Evolutionary conservation across 64 coral and sea anemone species (phyloP).

Genomic region (Acropora tenuis): DNA sequence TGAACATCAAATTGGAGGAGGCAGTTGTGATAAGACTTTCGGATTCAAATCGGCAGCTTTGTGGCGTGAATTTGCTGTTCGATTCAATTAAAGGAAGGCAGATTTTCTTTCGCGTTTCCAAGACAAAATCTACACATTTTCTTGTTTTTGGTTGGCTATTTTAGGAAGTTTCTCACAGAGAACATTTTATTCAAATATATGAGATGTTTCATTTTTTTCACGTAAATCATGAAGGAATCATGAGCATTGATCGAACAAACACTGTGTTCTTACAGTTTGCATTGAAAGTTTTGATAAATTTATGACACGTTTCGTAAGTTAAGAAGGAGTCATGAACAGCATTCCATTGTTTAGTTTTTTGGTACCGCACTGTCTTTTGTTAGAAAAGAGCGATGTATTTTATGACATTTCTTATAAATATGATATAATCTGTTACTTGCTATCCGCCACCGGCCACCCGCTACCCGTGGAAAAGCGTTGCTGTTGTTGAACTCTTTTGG

Average conservation of each 20-base stretch:
- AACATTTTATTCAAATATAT: too few relatives aligned
- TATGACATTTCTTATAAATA: too few relatives aligned
- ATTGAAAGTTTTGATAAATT: background rate
- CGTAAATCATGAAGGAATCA: too few relatives aligned
- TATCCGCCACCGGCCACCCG: too few relatives aligned
- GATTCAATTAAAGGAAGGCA: background rate
- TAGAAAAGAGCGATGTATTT: too few relatives aligned
- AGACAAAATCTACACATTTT: background rate
- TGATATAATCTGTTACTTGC: too few relatives aligned
- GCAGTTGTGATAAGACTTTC: background rate
- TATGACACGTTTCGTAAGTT: background rate
- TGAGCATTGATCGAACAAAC: background rate
- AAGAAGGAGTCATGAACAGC: background rate
- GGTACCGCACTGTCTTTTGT: too few relatives aligned
- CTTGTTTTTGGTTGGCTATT: background rate
- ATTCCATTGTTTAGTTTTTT: background rate
- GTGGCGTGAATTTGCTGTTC: conserved; percentile 19
- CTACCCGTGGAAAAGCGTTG: too few relatives aligned
- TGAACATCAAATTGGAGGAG: background rate
- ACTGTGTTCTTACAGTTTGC: background rate
- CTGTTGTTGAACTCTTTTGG: too few relatives aligned
- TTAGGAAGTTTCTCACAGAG: too few relatives aligned
- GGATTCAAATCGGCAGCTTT: conserved; percentile 8
- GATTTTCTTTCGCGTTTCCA: background rate
- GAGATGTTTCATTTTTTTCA: too few relatives aligned